These are phyloP conservation scores for Micoletzkya japonica DNA, from an alignment of 2,888 invertebrate genomes.

Conservation along the genomic window DNA sequence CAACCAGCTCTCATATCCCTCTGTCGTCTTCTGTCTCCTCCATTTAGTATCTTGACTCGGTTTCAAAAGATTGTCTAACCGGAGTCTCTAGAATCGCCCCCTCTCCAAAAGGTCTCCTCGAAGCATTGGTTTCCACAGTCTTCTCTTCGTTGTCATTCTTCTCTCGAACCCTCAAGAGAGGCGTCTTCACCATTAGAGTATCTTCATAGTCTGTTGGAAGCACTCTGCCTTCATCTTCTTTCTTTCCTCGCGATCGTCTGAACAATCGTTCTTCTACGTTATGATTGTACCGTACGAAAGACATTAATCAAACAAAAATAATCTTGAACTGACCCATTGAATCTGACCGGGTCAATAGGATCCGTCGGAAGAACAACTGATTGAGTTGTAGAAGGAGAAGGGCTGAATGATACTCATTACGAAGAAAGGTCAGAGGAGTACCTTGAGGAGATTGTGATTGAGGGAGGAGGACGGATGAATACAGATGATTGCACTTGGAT, in stretches of 20 bases:
- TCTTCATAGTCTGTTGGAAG: slow-evolving; percentile 8
- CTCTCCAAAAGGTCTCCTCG: background rate
- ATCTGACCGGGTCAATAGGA: too few relatives aligned
- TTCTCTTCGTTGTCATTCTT: background rate
- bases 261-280: too few relatives aligned
- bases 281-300: too few relatives aligned
- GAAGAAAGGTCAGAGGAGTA: background rate
- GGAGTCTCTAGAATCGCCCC: background rate
- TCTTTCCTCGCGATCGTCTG: background rate
- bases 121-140: background rate
- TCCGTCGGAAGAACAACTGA: too few relatives aligned
- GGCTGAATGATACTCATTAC: background rate
- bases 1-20: too few relatives aligned
- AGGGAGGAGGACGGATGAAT: slow-evolving; percentile 12
- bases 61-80: background rate
- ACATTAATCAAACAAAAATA: too few relatives aligned
- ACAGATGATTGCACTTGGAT: slow-evolving; percentile 20
- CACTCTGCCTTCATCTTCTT: slow-evolving; percentile 4
- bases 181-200: background rate
- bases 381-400: background rate
- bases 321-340: too few relatives aligned
- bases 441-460: too few relatives aligned
- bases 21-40: too few relatives aligned
- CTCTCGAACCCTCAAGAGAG: background rate
- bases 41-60: background rate